Base-by-base conservation (phyloP, 2,888 invertebrate species). In the Zygogramma bicolorata region DNA sequence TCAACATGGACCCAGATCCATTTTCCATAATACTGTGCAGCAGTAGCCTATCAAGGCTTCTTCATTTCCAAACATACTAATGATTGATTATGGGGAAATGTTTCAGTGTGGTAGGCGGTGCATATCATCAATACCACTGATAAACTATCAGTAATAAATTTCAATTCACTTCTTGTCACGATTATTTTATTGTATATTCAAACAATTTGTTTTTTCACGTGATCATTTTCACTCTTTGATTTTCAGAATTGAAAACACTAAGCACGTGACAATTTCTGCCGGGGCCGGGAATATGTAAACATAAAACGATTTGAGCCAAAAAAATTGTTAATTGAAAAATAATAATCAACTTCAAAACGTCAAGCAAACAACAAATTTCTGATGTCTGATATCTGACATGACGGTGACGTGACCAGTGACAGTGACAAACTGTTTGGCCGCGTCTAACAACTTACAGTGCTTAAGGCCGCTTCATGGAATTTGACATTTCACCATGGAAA, bases 1-100 rank as follows among this genome's bases (percentile, higher is more conserved):
- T 91, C 85, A 91, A 87, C 88, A 90, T 89, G 70, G 85, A 83
- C 59, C 84, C 84, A 67, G 85, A 81, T 13, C 73, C 70, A 68
- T 46, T 58, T 63, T 77, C 76, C 76, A 77, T 75, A 69, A 40
- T 62, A 66, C 29, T 18, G 53, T 42, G 61, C 66, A 74, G 68
- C 59, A 57, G 53, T 6, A 65, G 58, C 38, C 67, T 62, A 18
- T 69, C 13, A 42, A 66, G 53, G 29, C 15, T 72, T 65, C 49
- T 57, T 46, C 63, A 65, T 59, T 68, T 63, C 70, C 66, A 68
- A 70, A 66, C 77, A 75, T 77, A 70, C 71, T 65, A 42, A 10
- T 46, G 1, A 53, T 53, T 22, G n/a, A 25, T 53, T 1, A 27
- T 27, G 25, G 10, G 22, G 1, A 53, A 53, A 65, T 59, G 34